These are phyloP conservation scores for Hippoglossus hippoglossus DNA, from an alignment of 2,797 vertebrate genomes.

Conservation along the genomic window DNA sequence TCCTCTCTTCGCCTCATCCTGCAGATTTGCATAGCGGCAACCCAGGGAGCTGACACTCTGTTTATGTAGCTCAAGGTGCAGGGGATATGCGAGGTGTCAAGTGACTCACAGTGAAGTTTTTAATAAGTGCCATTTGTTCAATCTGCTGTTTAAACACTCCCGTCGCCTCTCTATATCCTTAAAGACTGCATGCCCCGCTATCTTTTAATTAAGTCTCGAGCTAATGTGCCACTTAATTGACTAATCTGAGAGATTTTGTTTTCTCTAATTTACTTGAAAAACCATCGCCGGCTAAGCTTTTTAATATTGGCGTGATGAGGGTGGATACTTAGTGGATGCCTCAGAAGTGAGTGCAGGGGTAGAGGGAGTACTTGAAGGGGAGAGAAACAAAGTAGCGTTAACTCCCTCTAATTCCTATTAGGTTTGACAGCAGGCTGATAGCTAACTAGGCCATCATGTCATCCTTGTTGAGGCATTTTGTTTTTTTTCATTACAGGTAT, in stretches of 20 bases:
- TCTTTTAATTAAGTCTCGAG: constrained; percentile 89
- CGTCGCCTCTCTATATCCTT: constrained; percentile 79
- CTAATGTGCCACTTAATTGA: constrained; percentile 90
- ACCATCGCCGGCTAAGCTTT: constrained; percentile 82
- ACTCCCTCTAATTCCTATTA: constrained; percentile 70
- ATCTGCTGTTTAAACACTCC: constrained; percentile 88
- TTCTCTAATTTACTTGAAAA: constrained; percentile 89
- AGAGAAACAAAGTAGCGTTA: constrained; percentile 71
- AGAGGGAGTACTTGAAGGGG: constrained; percentile 60
- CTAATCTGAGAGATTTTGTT: constrained; percentile 89
- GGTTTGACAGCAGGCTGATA: constrained; percentile 64
- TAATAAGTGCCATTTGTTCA: constrained; percentile 89
- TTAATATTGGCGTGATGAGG: constrained; percentile 79
- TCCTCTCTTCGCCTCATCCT: constrained; percentile 67
- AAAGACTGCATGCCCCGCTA: constrained; percentile 82
- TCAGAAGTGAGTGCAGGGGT: constrained; percentile 69
- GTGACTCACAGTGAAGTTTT: constrained; percentile 87
- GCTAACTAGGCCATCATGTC: constrained; percentile 56
- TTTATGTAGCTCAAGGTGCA: constrained; percentile 86
- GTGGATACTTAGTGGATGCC: constrained; percentile 71
- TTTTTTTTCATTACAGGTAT: constrained; percentile 36
- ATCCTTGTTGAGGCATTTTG: constrained; percentile 38
- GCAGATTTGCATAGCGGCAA: constrained; percentile 82
- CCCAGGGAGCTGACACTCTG: constrained; percentile 82
- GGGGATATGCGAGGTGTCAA: constrained; percentile 84